These are phyloP conservation scores for Malthinus seriepunctatus DNA, from an alignment of 2,888 invertebrate species.

Conservation along the genomic window DNA sequence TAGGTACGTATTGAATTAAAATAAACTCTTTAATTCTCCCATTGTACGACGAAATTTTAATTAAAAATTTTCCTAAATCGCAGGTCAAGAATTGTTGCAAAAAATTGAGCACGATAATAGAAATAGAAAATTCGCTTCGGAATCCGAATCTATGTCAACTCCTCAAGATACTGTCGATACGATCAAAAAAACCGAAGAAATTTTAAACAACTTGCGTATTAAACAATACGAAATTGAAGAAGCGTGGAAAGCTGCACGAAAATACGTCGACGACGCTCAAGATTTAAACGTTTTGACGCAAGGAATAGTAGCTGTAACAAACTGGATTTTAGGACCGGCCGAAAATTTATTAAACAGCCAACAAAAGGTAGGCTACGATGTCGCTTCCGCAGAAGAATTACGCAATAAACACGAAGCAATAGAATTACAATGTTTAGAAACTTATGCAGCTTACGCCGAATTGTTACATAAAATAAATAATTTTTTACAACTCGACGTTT, in stretches of 20 bases:
- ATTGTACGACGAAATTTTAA: not conserved
- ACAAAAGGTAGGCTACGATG: constrained; percentile 73
- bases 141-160: constrained; percentile 51
- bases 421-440: constrained; percentile 76
- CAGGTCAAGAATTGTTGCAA: constrained; percentile 54
- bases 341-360: constrained; percentile 73
- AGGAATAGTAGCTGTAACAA: constrained; percentile 71
- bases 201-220: constrained; percentile 61
- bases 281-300: constrained; percentile 64
- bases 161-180: constrained; percentile 68
- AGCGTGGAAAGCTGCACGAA: constrained; percentile 64
- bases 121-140: constrained; percentile 51
- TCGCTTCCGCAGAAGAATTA: constrained; percentile 71
- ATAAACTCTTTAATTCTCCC: not conserved
- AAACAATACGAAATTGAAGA: constrained; percentile 64
- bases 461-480: constrained; percentile 71
- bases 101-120: constrained; percentile 53
- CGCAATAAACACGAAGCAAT: constrained; percentile 74
- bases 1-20: constrained; percentile 38
- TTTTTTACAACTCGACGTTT: constrained; percentile 56
- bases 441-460: constrained; percentile 79
- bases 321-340: constrained; percentile 78
- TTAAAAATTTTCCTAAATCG: constrained; percentile 21
- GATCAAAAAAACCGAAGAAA: constrained; percentile 60
- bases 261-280: constrained; percentile 62